Conservation (phyloP, 1,140 invertebrate genomes). For the Schmidtea mediterranea region DNA sequence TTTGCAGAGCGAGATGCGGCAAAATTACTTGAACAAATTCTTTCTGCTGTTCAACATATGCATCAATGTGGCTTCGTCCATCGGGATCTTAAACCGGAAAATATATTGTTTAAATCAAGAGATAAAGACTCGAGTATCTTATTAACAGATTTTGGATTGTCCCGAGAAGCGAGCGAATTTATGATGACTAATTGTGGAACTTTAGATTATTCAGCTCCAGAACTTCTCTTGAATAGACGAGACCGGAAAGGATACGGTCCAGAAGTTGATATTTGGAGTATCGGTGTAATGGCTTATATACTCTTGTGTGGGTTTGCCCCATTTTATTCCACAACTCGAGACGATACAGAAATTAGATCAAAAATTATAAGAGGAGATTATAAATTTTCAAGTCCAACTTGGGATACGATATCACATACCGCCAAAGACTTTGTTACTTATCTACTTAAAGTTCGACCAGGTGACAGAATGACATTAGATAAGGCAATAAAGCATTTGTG, state of each 20-base stretch:
- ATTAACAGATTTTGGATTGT: conserved; percentile 1
- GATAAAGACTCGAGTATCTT: not conserved
- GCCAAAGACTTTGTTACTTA: not conserved
- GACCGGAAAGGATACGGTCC: not conserved
- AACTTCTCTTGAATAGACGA: not conserved
- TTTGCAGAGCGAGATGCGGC: not conserved
- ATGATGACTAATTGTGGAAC: conserved; percentile 1
- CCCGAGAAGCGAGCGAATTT: not conserved
- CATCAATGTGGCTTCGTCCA: not conserved
- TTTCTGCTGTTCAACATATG: not conserved
- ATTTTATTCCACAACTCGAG: not conserved
- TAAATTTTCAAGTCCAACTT: not conserved
- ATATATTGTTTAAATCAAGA: not conserved
- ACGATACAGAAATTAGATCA: not conserved
- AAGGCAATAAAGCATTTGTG: not conserved
- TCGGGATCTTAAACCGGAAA: conserved; percentile 4
- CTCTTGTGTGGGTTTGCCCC: not conserved
- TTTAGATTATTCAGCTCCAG: conserved; percentile 2
- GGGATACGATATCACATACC: not conserved
- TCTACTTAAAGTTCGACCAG: not conserved
- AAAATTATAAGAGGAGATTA: not conserved
- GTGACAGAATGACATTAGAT: not conserved
- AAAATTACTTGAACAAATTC: not conserved
- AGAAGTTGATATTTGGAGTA: conserved; percentile 1
- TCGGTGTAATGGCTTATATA: not conserved